Percentiles rank a stretch among this genome's conserved stretches.
Conservation (phyloP, 2,113 vertebrate species). For the Ardeotis arabs region DNA sequence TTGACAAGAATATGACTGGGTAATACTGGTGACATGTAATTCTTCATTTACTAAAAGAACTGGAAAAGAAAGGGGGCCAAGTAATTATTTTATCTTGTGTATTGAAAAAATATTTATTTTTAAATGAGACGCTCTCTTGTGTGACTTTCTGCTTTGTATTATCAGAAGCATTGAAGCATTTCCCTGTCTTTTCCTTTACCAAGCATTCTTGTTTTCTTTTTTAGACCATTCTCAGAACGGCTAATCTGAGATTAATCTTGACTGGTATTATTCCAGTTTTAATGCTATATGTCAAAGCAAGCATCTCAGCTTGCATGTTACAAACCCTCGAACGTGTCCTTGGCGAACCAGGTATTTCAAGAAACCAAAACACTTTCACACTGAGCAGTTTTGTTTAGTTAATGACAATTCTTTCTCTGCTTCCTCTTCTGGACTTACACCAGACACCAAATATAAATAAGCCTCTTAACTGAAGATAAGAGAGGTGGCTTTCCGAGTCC, state of each 20-base stretch:
- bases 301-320: neutral
- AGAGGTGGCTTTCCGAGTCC: neutral
- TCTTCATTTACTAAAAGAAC: neutral
- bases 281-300: neutral
- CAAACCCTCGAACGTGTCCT: neutral
- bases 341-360: constrained; percentile 1
- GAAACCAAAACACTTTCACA: neutral
- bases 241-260: neutral
- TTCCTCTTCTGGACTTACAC: neutral
- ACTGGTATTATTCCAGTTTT: neutral
- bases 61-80: neutral
- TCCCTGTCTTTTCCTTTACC: neutral
- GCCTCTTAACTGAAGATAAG: neutral
- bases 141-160: neutral
- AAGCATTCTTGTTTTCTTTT: neutral
- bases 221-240: neutral
- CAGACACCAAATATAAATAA: neutral
- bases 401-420: neutral
- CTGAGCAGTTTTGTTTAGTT: neutral
- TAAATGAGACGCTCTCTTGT: neutral
- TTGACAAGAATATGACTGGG: neutral
- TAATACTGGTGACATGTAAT: neutral
- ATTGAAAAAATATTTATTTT: neutral
- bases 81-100: neutral
- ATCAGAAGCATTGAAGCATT: neutral